Evolutionary conservation across 2,113 vertebrate species (phyloP).

Genomic region (Etia nguti): DNA sequence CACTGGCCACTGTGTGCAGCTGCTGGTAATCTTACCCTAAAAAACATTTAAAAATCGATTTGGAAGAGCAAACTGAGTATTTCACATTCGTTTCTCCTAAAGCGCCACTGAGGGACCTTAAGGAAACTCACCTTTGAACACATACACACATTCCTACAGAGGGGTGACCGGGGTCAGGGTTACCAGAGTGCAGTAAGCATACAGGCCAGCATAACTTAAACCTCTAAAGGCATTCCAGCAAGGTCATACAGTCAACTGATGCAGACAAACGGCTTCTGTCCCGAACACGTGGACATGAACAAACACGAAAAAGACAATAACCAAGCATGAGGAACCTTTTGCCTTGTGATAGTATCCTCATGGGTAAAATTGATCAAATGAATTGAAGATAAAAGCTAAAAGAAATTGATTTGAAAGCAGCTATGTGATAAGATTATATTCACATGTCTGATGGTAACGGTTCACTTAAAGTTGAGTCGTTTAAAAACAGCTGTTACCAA

Average conservation of each 20-base stretch:
- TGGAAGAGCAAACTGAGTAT: background rate
- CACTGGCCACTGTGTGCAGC: background rate
- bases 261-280: background rate
- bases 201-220: slow-evolving; percentile 2
- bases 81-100: background rate
- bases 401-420: background rate
- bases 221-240: background rate
- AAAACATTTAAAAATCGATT: background rate
- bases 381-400: background rate
- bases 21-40: background rate
- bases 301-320: background rate
- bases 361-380: background rate
- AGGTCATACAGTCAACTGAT: background rate
- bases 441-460: background rate
- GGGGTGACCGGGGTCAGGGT: slow-evolving; percentile 1
- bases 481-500: background rate
- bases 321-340: background rate
- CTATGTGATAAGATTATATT: background rate
- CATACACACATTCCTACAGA: slow-evolving; percentile 22
- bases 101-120: background rate
- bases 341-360: background rate
- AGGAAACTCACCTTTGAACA: slow-evolving; percentile 4
- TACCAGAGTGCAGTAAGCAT: background rate
- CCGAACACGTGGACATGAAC: background rate
- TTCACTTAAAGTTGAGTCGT: background rate